Evolutionary conservation across 64 coral and sea anemone species (phyloP).

Genomic region (Actinia tenebrosa): DNA sequence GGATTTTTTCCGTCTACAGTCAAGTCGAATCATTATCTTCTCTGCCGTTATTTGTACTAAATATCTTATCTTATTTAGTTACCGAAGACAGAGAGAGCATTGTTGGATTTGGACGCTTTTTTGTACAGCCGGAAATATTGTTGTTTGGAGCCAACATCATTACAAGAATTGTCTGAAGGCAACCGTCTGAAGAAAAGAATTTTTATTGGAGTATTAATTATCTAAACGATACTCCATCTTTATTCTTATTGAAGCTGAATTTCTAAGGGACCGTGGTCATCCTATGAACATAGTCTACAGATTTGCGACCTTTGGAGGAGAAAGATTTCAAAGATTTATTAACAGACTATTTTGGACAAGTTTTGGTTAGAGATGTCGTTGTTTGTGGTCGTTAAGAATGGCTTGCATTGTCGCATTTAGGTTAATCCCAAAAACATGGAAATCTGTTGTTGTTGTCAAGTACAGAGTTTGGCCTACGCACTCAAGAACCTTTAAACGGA

Average conservation of each 20-base stretch:
- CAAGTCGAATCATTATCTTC: not conserved
- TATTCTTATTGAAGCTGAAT: not conserved
- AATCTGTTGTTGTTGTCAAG: not conserved
- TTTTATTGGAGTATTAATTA: not conserved
- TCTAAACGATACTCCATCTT: not conserved
- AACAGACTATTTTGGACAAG: not conserved
- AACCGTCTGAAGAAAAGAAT: not conserved
- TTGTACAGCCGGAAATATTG: not conserved
- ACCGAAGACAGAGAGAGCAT: not conserved
- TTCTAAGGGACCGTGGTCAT: not conserved
- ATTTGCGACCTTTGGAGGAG: not conserved
- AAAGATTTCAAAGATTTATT: not conserved
- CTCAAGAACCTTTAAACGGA: not conserved
- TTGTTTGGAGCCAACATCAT: not conserved
- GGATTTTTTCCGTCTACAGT: not conserved
- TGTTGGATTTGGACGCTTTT: not conserved
- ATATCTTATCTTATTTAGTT: not conserved
- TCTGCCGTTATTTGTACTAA: not conserved
- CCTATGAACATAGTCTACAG: not conserved
- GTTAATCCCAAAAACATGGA: not conserved
- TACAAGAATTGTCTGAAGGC: not conserved
- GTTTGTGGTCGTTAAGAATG: not conserved
- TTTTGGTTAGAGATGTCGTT: not conserved
- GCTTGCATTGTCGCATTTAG: not conserved
- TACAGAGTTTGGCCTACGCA: not conserved